Base-by-base conservation (phyloP, 2,888 invertebrate species). In the Monopis laevigella region DNA sequence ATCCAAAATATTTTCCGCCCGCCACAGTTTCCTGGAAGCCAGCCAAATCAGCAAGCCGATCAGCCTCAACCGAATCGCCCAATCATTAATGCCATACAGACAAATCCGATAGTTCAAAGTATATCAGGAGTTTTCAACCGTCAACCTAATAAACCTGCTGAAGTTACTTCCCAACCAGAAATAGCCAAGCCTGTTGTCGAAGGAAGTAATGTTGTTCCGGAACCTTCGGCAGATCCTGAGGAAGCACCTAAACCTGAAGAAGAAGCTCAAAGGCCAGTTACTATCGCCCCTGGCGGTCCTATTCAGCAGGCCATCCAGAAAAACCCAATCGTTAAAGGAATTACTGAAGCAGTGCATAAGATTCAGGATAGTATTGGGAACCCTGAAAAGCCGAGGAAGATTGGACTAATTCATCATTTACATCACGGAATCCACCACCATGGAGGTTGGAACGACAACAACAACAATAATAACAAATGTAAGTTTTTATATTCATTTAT, bases 271-370 rank as follows among this genome's bases (percentile, higher is more conserved):
- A 40, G 45, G 19, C 39, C 46, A 4, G 43, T 21, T 21, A 8
- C 8, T 7, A 21, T 7, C 5, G 24, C 5, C 5, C 24, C 24
- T 21, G 29, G 6, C n/a, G 52, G 59, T 1, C 63, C 66, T 0
- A 62, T 66, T 21, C 52, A 52, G 40, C 62, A 61, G 43, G 56
- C 62, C n/a, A 56, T 64, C 8, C 59, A 60, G 45, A 60, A 54
- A 40, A 65, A 59, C 39, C 60, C 64, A 1, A 58, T 67, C 17
- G 58, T 59, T 2, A 56, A 61, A 40, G 61, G 64, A 2, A 51
- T 67, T 10, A 51, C 59, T n/a, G 53, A 52, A 1, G 58, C 62
- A 2, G 61, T 64, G 7, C 59, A 66, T 44, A 59, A 53, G 42
- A 51, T 66, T 45, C 64, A 65, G 43, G 50, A 51, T 17, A 43